phyloP scores from a whole-genome alignment of 2,797 vertebrate species.

The Sus cebifrons region DNA sequence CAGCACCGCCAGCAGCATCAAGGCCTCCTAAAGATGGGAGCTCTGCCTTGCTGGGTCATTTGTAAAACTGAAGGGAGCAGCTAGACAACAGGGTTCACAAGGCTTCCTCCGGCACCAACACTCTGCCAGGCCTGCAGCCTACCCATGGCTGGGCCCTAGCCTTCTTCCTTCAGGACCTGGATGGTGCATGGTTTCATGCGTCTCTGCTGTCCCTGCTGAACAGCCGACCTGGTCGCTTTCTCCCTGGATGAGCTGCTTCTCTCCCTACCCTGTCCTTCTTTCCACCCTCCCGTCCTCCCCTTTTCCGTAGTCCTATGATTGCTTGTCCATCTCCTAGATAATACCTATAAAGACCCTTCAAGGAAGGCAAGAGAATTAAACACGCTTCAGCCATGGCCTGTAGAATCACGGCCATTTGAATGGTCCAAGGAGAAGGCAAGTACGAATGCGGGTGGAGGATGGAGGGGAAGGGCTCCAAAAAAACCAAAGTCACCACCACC shows the following conservation, averaged over 20 bases:
- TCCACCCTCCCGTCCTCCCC: neutral
- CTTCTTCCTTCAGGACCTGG: neutral
- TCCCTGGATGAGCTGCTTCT: neutral
- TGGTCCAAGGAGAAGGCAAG: neutral
- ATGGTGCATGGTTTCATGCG: rapidly evolving
- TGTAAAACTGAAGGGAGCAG: too few relatives aligned
- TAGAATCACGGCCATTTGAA: neutral
- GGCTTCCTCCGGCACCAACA: neutral
- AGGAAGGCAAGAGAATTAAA: neutral
- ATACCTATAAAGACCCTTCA: neutral
- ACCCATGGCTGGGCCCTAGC: rapidly evolving
- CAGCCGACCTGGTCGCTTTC: neutral
- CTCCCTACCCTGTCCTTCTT: neutral
- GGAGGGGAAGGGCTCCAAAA: neutral
- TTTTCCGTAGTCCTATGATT: neutral
- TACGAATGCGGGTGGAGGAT: neutral
- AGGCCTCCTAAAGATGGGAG: neutral
- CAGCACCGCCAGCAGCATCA: rapidly evolving
- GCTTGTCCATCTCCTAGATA: neutral
- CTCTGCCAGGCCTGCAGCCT: neutral
- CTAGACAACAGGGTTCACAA: neutral
- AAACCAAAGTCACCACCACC: neutral
- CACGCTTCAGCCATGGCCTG: neutral
- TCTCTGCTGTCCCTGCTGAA: rapidly evolving
- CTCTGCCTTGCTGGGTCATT: too few relatives aligned